phyloP scores from a whole-genome alignment of 1,140 invertebrate species.

The Solen grandis region DNA sequence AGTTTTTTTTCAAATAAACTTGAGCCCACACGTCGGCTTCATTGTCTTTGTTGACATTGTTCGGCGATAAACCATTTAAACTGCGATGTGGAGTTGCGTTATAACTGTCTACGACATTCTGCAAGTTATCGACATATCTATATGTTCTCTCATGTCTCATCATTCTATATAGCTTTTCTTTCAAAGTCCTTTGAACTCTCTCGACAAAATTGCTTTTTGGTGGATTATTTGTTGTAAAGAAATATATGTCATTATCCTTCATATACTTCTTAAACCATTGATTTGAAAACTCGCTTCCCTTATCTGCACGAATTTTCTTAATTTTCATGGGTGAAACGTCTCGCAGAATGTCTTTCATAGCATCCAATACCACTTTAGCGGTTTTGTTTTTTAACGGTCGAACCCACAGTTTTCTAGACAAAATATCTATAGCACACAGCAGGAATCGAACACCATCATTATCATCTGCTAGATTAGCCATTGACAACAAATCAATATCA shows the following conservation, averaged over 20 bases:
- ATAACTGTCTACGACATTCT: conserved; percentile 45
- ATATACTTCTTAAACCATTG: conserved; percentile 45
- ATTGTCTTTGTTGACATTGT: conserved; percentile 51
- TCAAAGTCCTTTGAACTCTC: conserved; percentile 55
- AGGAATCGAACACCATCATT: conserved; percentile 54
- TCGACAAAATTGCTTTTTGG: conserved; percentile 57
- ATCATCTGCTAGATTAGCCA: conserved; percentile 38
- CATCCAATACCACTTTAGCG: conserved; percentile 52
- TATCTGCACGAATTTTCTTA: conserved; percentile 50
- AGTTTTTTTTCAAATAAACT: conserved; percentile 53
- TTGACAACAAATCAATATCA: conserved; percentile 54
- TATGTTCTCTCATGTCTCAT: conserved; percentile 40
- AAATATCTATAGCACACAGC: conserved; percentile 50
- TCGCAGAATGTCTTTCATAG: conserved; percentile 49
- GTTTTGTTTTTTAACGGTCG: conserved; percentile 56
- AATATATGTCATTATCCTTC: conserved; percentile 39
- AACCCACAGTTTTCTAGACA: conserved; percentile 52
- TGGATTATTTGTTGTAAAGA: conserved; percentile 50
- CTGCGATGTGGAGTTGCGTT: conserved; percentile 54
- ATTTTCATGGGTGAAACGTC: conserved; percentile 30
- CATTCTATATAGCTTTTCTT: conserved; percentile 51
- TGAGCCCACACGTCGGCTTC: conserved; percentile 48
- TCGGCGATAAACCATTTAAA: conserved; percentile 43
- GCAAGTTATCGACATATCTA: conserved; percentile 35
- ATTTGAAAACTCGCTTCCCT: conserved; percentile 55